A percentile compares a stretch with the other conserved stretches of the same genome.
Evolutionary conservation across 2,113 vertebrate genomes (phyloP).

Genomic region (Anguilla japonica): DNA sequence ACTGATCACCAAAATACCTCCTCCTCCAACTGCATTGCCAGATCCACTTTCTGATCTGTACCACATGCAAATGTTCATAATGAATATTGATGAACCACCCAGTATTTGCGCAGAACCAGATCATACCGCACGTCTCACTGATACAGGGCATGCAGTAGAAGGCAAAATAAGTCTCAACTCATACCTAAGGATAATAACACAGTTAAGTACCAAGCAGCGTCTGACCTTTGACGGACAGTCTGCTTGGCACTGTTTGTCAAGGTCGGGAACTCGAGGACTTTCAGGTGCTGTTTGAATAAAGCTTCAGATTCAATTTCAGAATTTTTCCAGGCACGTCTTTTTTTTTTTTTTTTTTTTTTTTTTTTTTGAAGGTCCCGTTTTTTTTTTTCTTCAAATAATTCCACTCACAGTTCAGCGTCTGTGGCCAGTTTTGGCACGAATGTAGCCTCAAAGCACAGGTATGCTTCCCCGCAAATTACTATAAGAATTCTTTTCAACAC

Average conservation of each 20-base stretch:
- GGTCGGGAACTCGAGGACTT: not conserved
- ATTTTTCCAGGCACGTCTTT: constrained; percentile 44
- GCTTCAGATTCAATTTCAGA: not conserved
- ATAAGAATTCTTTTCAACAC: constrained; percentile 36
- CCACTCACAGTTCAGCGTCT: constrained; percentile 60
- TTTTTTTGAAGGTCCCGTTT: constrained; percentile 38
- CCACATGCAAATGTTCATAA: not conserved
- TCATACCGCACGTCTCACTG: not conserved
- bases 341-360: too few relatives aligned
- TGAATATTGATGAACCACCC: not conserved
- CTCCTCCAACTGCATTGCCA: not conserved
- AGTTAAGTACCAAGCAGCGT: constrained; percentile 1
- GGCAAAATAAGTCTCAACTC: not conserved
- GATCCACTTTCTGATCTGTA: not conserved
- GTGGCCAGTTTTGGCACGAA: constrained; percentile 60
- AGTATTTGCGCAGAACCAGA: not conserved
- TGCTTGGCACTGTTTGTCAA: not conserved
- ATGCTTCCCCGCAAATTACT: constrained; percentile 48
- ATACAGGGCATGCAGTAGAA: not conserved
- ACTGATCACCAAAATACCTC: not conserved
- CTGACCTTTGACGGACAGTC: not conserved
- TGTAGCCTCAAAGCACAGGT: constrained; percentile 49
- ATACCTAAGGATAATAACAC: not conserved
- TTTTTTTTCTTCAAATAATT: constrained; percentile 40
- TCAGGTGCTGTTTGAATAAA: not conserved